Conservation (phyloP, 2,113 vertebrate species). For the Corythornis madagascariensis region DNA sequence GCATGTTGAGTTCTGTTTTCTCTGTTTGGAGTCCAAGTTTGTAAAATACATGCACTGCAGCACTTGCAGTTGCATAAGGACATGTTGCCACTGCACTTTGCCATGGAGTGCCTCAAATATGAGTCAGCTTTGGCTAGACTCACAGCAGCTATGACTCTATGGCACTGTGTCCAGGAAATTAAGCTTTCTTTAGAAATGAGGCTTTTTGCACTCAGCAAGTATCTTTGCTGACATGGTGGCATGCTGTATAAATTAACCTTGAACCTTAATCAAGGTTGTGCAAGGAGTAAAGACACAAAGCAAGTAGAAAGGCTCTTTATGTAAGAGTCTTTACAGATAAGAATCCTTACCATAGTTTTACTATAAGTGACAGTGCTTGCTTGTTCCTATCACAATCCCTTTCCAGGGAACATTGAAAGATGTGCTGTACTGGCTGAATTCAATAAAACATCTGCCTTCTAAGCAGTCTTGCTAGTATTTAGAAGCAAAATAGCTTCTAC, state of each 20-base stretch:
- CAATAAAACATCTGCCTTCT: neutral
- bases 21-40: neutral
- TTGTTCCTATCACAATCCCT: neutral
- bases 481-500: neutral
- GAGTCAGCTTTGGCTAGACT: neutral
- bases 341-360: neutral
- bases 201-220: neutral
- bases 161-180: neutral
- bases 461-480: neutral
- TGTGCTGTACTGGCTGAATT: neutral
- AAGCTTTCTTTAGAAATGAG: neutral
- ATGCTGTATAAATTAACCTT: neutral
- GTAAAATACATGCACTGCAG: neutral
- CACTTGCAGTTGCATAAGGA: neutral
- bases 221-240: neutral
- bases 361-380: neutral
- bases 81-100: neutral
- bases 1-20: neutral
- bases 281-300: neutral
- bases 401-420: neutral
- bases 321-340: neutral
- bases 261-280: neutral
- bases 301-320: accelerated
- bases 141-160: neutral
- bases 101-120: neutral